Evolutionary conservation across 2,888 invertebrate species (phyloP).

Genomic region (Eurytoma californica): DNA sequence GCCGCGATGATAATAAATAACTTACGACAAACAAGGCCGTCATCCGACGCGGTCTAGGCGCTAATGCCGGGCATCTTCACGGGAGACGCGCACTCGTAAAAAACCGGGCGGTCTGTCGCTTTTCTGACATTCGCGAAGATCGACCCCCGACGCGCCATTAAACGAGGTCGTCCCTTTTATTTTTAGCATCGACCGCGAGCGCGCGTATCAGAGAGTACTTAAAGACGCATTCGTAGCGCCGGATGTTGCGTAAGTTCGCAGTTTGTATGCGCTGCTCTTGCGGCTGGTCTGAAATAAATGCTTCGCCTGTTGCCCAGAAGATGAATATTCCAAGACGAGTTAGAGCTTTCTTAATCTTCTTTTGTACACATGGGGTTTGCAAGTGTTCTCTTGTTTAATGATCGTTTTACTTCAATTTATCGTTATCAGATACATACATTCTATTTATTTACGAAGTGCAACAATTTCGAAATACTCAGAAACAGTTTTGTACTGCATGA

Average conservation of each 20-base stretch:
- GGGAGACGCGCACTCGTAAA: constrained; percentile 43
- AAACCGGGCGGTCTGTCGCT: constrained; percentile 19
- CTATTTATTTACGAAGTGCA: no score
- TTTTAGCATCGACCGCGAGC: constrained; percentile 38
- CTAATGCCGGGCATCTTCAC: constrained; percentile 40
- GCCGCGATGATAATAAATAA: constrained; percentile 62
- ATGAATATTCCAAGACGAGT: no score
- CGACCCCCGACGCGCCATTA: constrained; percentile 47
- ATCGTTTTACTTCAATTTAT: no score
- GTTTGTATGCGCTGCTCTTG: background rate
- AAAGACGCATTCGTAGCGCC: constrained; percentile 12
- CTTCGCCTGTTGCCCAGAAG: background rate
- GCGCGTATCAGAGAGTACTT: constrained; percentile 25
- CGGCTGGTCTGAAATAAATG: constrained; percentile 15
- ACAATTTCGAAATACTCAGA: no score
- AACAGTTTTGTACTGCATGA: no score
- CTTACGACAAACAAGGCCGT: constrained; percentile 60
- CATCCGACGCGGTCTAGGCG: constrained; percentile 49
- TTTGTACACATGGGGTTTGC: background rate
- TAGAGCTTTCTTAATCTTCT: no score
- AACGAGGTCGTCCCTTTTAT: constrained; percentile 53
- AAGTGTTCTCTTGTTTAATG: no score
- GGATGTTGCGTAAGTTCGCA: constrained; percentile 20
- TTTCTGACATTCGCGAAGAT: constrained; percentile 48
- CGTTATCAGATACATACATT: no score